phyloP scores from a whole-genome alignment of 2,797 vertebrate genomes.

The Aulostomus chinensis region DNA sequence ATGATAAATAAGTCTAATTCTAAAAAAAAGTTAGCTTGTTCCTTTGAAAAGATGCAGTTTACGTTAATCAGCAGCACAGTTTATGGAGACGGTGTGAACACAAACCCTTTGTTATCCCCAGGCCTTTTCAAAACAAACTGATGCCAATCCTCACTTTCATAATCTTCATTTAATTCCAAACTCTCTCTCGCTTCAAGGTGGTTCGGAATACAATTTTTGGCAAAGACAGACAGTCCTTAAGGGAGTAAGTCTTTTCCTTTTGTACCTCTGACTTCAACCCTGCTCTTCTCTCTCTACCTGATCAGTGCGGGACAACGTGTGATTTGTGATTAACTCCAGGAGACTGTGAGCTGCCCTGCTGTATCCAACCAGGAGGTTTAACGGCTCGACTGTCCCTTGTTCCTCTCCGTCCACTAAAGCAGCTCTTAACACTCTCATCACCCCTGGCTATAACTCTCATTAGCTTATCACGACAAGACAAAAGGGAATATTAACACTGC shows the following conservation, averaged over 20 bases:
- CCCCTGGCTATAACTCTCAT: conserved; percentile 65
- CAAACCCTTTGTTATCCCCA: no score
- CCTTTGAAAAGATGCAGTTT: no score
- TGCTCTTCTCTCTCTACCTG: conserved; percentile 12
- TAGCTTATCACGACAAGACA: conserved; percentile 79
- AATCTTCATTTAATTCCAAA: no score
- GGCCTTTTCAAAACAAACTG: no score
- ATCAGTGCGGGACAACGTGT: conserved; percentile 20
- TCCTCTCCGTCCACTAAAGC: conserved; percentile 65
- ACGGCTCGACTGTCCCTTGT: conserved; percentile 29
- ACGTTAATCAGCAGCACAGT: no score
- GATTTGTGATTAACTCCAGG: conserved; percentile 29
- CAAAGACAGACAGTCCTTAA: no score
- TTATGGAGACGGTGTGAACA: no score
- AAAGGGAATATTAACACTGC: conserved; percentile 66
- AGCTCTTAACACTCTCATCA: conserved; percentile 57
- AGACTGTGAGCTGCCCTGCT: conserved; percentile 21
- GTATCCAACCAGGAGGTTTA: conserved; percentile 27
- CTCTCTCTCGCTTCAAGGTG: no score
- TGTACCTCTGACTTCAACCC: conserved; percentile 6
- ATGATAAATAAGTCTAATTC: no score
- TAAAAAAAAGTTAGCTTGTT: no score
- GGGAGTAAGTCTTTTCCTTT: conserved; percentile 1
- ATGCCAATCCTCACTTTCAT: no score
- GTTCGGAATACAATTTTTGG: no score